Base-by-base conservation (phyloP, 2,113 vertebrate genomes). In the Cyphomyrus discorhynchus region DNA sequence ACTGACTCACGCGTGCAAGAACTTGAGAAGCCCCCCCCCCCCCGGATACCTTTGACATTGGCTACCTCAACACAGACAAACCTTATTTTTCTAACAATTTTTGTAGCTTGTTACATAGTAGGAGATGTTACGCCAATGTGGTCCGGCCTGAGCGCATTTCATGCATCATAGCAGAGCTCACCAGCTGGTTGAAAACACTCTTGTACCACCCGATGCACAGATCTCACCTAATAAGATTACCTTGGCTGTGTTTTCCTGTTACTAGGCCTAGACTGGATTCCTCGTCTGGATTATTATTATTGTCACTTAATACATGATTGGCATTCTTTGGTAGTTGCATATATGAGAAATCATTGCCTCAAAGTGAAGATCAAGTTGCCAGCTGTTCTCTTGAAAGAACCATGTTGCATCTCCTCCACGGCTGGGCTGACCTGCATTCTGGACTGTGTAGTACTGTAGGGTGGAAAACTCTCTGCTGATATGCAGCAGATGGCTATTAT, bases 1-100 rank as follows among this genome's bases (percentile, higher is more conserved):
- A 91, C 8, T 27, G 90, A 90, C 90, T 13, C 86, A 70, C 45
- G 70, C 87, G 88, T 77, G 42, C 88, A 62, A 90, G 92, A 80
- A 91, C 90, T 86, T 11, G 6, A 19, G 77, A n/a, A 19, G 39
- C 77, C 80, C n/a, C 35, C 35, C 35, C 35, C 10, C 17, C 39
- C 77, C 53, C 42, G 0, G 2, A 47, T 13, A 84, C 6, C 80
- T n/a, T 84, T 84, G 80, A 47, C 21, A 17, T 84, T 84, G 80
- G 39, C 80, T 84, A 84, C 80, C 80, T 84, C 80, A 83, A 46
- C 19, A 24, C 80, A 24, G 42, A 42, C 17, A 45, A 42, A 77
- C 11, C n/a, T 77, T 77, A 11, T 84, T 84, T 84, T 84, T 84
- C 46, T 46, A 84, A 84, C 45, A 24, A 13, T 47, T 42, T 84